Conservation (phyloP, 2,113 vertebrate species). For the Rutilus rutilus region DNA sequence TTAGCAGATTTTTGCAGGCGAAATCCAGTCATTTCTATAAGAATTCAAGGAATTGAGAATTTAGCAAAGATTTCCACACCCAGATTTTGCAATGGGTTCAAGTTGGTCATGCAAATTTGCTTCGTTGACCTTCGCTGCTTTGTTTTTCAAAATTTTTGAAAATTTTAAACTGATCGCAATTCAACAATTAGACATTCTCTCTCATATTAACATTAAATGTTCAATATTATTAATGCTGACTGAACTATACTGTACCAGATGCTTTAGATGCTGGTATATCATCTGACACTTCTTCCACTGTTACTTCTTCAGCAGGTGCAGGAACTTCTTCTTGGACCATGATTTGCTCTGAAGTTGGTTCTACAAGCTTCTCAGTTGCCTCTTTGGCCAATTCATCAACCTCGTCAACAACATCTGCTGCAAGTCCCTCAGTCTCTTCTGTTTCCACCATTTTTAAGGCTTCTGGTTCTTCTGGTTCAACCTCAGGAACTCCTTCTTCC, state of each 20-base stretch:
- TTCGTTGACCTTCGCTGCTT: too few relatives aligned
- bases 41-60: too few relatives aligned
- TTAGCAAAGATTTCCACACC: too few relatives aligned
- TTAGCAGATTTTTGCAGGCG: neutral
- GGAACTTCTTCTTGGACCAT: neutral
- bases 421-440: neutral
- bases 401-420: conserved; percentile 1
- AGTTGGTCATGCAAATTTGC: too few relatives aligned
- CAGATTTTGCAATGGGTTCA: too few relatives aligned
- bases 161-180: neutral
- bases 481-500: neutral
- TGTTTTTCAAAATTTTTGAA: too few relatives aligned
- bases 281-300: neutral
- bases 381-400: conserved; percentile 8
- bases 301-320: conserved; percentile 13
- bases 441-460: neutral
- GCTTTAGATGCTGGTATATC: conserved; percentile 6
- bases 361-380: conserved; percentile 5
- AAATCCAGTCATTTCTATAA: neutral
- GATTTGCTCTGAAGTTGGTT: conserved; percentile 10
- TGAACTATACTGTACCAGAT: conserved; percentile 19
- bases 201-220: neutral
- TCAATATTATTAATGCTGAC: neutral
- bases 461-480: neutral
- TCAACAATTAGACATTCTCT: neutral